Base-by-base conservation (phyloP, 1,140 invertebrate genomes). In the Aphidius gifuensis region DNA sequence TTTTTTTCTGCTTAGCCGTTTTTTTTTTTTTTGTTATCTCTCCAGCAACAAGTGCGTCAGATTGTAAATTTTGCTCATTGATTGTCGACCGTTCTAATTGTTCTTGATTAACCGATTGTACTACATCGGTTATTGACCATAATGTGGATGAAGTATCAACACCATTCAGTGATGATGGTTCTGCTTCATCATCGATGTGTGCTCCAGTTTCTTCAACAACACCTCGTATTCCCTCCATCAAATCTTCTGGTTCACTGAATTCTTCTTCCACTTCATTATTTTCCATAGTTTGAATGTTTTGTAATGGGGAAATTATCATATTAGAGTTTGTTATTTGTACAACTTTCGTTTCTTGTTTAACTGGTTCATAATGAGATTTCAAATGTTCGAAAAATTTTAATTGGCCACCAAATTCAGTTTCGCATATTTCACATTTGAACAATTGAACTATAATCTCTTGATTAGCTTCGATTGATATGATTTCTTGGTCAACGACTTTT, bases 201-300 rank as follows among this genome's bases (percentile, higher is more conserved):
- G 79, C 79, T 63, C 79, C 78, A 39, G 78, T 81, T 66, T 80
- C 78, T 70, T 80, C 80, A 11, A 81, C 80, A 46, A 87, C 84
- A 68, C 86, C 86, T 61, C 89, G 82, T 63, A 91, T 90, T 64
- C 90, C 91, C 72, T 90, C 91, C 85, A 92, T 90, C 72, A 92
- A 83, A 76, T 92, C 91, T 76, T 92, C 91, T 0, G 90, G 86
- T 68, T 92, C 90, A 61, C 89, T 91, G 71, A 92, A 92, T 73
- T 92, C 90, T 66, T 85, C 82, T 6, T 83, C 79, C 11, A 76
- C 80, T 55, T 66, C 65, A n/a, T n/a, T n/a, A 62, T 69, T 74
- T 66, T 77, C 66, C 69, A 75, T 54, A 58, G 8, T 69, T 55
- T 74, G 73, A 9, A 71, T 66, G 64, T 74, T 62, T 69, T 72